Conservation (phyloP, 2,113 vertebrate species). For the Benitochromis conjunctus region DNA sequence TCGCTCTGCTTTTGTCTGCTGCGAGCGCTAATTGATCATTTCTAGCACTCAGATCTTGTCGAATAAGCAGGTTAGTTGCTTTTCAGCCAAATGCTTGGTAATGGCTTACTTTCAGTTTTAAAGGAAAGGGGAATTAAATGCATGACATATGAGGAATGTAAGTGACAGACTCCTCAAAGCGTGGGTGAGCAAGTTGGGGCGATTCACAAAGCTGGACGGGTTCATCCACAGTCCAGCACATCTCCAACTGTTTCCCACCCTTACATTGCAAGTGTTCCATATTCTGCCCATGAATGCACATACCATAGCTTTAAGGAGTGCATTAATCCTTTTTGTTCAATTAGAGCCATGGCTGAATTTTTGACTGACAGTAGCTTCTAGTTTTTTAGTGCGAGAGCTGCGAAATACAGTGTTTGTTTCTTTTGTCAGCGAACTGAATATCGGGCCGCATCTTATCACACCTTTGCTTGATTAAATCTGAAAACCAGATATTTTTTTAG, state of each 20-base stretch:
- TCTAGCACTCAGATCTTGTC: background rate
- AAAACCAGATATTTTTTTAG: background rate
- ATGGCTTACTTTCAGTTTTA: background rate
- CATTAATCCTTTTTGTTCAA: constrained; percentile 5
- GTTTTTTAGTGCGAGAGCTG: background rate
- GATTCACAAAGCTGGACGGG: constrained; percentile 6
- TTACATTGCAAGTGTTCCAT: constrained; percentile 65
- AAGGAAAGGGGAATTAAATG: background rate
- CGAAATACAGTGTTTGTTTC: constrained; percentile 2
- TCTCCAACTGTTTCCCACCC: constrained; percentile 21
- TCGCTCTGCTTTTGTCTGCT: background rate
- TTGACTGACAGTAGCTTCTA: background rate
- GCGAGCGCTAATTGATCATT: background rate
- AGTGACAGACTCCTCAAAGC: background rate
- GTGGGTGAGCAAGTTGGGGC: constrained; percentile 40
- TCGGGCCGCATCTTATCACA: background rate
- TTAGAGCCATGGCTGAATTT: constrained; percentile 5
- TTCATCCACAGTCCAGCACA: constrained; percentile 63
- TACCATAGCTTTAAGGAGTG: constrained; percentile 15
- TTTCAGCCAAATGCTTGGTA: background rate
- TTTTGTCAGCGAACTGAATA: background rate
- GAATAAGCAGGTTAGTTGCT: background rate
- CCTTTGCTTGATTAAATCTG: background rate
- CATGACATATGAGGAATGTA: background rate
- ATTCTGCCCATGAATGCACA: constrained; percentile 48